These are phyloP conservation scores for Chloropsis cyanopogon DNA, from an alignment of 2,113 vertebrate genomes.

Conservation along the genomic window DNA sequence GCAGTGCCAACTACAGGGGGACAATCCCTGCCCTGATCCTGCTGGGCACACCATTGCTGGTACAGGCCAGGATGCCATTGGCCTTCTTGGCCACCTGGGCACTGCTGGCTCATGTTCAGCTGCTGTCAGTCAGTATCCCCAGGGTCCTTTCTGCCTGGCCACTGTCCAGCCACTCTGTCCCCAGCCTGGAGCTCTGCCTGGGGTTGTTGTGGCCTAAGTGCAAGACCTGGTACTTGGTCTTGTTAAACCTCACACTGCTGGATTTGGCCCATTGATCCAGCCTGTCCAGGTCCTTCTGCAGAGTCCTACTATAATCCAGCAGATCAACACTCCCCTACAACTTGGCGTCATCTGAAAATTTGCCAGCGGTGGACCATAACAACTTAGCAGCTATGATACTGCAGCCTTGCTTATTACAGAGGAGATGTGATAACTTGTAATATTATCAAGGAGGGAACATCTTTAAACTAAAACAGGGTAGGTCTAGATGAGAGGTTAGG, in stretches of 20 bases:
- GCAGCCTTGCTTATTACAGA: not conserved
- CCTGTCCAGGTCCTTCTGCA: not conserved
- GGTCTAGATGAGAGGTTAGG: not conserved
- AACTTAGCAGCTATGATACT: not conserved
- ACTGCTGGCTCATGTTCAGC: not conserved
- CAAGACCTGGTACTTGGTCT: too few relatives aligned
- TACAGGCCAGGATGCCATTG: not conserved
- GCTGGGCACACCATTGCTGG: not conserved
- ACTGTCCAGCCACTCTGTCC: not conserved
- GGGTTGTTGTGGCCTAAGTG: not conserved
- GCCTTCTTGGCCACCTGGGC: not conserved
- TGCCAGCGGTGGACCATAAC: not conserved
- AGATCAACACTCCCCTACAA: too few relatives aligned
- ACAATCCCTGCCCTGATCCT: not conserved
- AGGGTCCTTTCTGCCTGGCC: not conserved
- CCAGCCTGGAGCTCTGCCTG: not conserved
- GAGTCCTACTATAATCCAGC: not conserved
- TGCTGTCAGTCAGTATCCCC: not conserved
- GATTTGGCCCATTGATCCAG: rapidly evolving
- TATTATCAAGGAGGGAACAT: not conserved
- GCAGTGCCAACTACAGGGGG: rapidly evolving
- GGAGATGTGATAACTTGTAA: not conserved
- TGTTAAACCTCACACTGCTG: not conserved
- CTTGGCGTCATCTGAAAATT: not conserved
- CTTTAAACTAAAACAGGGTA: not conserved